phyloP scores from a whole-genome alignment of 2,888 invertebrate species.

The Tetheella fluctuosa region DNA sequence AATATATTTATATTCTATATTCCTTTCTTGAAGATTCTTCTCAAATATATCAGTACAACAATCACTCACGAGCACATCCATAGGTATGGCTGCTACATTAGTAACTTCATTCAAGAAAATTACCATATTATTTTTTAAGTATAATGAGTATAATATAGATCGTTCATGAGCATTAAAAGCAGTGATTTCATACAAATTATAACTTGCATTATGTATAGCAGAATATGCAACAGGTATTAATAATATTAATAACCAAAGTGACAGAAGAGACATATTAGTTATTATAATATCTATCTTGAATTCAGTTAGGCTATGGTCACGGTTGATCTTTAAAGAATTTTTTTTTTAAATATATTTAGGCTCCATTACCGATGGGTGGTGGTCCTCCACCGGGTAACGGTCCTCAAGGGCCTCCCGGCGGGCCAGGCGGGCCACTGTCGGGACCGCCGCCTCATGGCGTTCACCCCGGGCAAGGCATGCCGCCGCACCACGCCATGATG shows the following conservation, averaged over 20 bases:
- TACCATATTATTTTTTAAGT: constrained; percentile 40
- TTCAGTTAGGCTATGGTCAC: background rate
- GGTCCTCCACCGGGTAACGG: constrained; percentile 75
- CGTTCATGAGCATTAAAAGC: constrained; percentile 67
- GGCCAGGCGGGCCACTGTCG: constrained; percentile 43
- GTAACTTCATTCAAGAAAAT: constrained; percentile 66
- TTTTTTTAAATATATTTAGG: constrained; percentile 43
- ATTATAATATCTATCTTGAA: background rate
- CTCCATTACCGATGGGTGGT: constrained; percentile 73
- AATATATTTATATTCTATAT: constrained; percentile 53
- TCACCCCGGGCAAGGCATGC: constrained; percentile 63
- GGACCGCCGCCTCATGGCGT: constrained; percentile 75
- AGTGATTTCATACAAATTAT: constrained; percentile 59
- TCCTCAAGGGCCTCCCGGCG: constrained; percentile 55
- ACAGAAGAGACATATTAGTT: background rate
- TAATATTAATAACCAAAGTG: constrained; percentile 15
- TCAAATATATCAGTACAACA: constrained; percentile 48
- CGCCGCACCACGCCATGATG: constrained; percentile 73
- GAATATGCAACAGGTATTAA: constrained; percentile 15
- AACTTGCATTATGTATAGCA: constrained; percentile 28
- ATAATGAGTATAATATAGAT: constrained; percentile 49
- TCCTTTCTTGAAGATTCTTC: constrained; percentile 43
- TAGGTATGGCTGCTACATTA: constrained; percentile 68
- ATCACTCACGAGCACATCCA: constrained; percentile 56
- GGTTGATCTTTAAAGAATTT: background rate